phyloP scores from a whole-genome alignment of 2,888 invertebrate genomes.

The Coleophora deauratella region DNA sequence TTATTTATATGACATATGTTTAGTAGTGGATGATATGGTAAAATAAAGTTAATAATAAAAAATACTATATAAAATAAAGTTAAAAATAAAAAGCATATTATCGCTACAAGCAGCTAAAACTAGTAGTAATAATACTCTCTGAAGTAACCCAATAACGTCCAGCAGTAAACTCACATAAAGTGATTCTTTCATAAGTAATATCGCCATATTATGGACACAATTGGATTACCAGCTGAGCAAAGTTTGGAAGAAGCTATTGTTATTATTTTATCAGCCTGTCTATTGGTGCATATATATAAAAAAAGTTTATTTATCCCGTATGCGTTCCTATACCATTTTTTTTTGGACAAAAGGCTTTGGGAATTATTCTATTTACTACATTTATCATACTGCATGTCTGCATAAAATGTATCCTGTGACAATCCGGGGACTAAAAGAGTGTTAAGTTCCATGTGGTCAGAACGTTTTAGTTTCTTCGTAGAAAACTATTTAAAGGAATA shows the following conservation, averaged over 20 bases:
- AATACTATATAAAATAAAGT: too few species aligned
- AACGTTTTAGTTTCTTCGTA: too few species aligned
- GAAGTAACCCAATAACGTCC: slow-evolving; percentile 29
- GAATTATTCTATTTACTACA: background rate
- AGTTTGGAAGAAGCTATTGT: slow-evolving; percentile 10
- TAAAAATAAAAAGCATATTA: too few species aligned
- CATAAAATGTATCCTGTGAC: background rate
- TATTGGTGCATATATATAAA: background rate
- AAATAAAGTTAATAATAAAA: too few species aligned
- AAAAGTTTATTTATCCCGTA: background rate
- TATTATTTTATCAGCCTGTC: background rate
- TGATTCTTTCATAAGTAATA: slow-evolving; percentile 32
- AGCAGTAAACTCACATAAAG: slow-evolving; percentile 25
- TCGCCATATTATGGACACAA: slow-evolving; percentile 19
- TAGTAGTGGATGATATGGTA: too few species aligned
- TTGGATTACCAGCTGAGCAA: slow-evolving; percentile 27
- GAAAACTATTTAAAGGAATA: too few species aligned
- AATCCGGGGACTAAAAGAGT: too few species aligned
- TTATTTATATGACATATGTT: too few species aligned
- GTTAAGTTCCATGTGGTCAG: too few species aligned
- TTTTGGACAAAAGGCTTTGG: background rate
- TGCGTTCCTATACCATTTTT: background rate
- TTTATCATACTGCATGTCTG: background rate
- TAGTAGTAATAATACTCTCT: slow-evolving; percentile 21
- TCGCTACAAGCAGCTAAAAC: slow-evolving; percentile 3